These are phyloP conservation scores for Eira barbara DNA, from an alignment of 2,113 vertebrate species.

Conservation along the genomic window DNA sequence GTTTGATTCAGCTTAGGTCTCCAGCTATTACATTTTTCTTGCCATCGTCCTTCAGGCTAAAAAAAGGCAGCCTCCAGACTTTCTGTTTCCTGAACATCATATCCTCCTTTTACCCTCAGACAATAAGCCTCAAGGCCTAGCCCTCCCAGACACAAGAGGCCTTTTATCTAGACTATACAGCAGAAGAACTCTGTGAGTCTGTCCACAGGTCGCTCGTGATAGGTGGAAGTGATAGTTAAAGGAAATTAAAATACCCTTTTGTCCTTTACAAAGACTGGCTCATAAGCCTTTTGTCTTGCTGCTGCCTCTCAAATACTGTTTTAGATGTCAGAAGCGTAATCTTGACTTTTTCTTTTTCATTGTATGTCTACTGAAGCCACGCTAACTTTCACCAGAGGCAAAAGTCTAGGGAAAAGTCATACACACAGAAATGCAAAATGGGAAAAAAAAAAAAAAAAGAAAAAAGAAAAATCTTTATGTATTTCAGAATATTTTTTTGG, in stretches of 20 bases:
- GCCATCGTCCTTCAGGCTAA: background rate
- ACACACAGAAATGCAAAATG: background rate
- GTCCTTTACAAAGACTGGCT: background rate
- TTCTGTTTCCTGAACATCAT: background rate
- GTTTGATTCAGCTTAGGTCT: background rate
- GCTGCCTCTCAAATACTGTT: background rate
- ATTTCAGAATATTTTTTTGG: background rate
- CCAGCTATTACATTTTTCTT: background rate
- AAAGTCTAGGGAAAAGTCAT: background rate
- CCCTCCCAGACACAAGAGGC: background rate
- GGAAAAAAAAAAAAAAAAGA: background rate
- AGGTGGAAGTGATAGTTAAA: background rate
- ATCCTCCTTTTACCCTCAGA: background rate
- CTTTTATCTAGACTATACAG: background rate
- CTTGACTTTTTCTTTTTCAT: background rate
- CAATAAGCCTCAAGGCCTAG: background rate
- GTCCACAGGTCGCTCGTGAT: background rate
- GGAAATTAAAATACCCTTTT: constrained; percentile 24
- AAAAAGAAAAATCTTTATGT: background rate
- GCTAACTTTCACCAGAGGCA: background rate
- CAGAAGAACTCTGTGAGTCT: background rate
- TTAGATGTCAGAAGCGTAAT: background rate
- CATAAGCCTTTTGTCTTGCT: background rate
- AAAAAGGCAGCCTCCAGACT: background rate
- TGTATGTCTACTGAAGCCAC: background rate